phyloP scores from a whole-genome alignment of 2,797 vertebrate genomes.

The Triplophysa yarkandensis region DNA sequence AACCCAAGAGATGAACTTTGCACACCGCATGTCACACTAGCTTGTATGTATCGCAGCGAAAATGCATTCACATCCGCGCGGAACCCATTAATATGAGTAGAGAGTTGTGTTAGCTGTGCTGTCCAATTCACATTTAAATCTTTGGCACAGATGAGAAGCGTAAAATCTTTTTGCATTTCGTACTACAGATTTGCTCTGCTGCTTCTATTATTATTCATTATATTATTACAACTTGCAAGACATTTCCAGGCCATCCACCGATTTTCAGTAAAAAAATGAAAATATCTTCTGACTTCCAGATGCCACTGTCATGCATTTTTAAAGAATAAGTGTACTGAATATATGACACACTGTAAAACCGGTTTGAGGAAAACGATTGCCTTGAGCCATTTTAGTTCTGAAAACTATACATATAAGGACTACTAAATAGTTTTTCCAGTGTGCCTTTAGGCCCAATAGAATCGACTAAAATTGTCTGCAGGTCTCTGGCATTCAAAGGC shows the following conservation, averaged over 20 bases:
- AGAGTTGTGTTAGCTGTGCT: conserved; percentile 3
- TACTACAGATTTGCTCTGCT: conserved; percentile 16
- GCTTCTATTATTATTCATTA: conserved; percentile 26
- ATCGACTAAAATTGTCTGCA: no score
- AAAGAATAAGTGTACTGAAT: conserved; percentile 2
- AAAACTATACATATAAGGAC: no score
- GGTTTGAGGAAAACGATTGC: no score
- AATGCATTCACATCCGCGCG: conserved; percentile 1
- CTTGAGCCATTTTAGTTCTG: no score
- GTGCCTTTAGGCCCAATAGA: no score
- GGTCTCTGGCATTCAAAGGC: no score
- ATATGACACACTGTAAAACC: no score
- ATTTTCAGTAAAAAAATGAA: background rate
- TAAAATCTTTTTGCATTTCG: conserved; percentile 6
- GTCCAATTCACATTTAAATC: background rate
- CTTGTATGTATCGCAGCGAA: background rate
- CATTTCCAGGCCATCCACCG: background rate
- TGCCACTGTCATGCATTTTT: conserved; percentile 24
- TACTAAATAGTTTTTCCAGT: no score
- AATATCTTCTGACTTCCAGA: background rate
- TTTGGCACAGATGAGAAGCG: conserved; percentile 8
- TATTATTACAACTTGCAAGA: background rate
- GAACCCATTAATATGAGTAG: conserved; percentile 20
- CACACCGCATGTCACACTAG: background rate
- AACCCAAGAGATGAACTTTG: background rate